Conservation (phyloP, 2,888 invertebrate species). For the Entomobrya multifasciata region DNA sequence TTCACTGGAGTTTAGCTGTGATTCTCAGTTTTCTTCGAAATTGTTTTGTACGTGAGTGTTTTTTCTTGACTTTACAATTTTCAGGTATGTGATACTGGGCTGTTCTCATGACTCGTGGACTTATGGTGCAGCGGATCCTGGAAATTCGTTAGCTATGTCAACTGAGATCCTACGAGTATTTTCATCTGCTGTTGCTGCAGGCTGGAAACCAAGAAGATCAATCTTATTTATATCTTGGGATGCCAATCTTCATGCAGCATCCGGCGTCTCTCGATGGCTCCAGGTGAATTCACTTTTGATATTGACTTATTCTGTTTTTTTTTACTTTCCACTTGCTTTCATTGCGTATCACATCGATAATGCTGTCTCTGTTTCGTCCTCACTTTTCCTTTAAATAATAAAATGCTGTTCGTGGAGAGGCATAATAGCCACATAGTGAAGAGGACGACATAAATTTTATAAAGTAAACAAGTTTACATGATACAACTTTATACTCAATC, state of each 20-base stretch:
- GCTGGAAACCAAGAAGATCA: conserved; percentile 79
- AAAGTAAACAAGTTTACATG: conserved; percentile 12
- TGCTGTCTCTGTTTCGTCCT: conserved; percentile 5
- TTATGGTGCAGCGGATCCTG: conserved; percentile 78
- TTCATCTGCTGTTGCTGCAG: conserved; percentile 75
- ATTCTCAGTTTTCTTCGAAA: background rate
- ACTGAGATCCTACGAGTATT: conserved; percentile 78
- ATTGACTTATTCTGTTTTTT: background rate
- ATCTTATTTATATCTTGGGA: conserved; percentile 79
- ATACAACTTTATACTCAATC: background rate
- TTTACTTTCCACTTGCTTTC: background rate
- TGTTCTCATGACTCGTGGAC: conserved; percentile 79
- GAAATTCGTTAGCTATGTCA: conserved; percentile 77
- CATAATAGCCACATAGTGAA: background rate
- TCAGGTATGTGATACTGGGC: conserved; percentile 78
- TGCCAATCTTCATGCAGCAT: conserved; percentile 78
- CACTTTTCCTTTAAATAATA: conserved; percentile 18
- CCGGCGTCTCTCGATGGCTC: conserved; percentile 78
- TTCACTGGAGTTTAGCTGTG: conserved; percentile 1
- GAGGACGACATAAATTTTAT: conserved; percentile 1
- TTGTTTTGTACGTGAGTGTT: background rate
- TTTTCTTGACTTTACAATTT: background rate
- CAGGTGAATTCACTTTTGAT: conserved; percentile 71
- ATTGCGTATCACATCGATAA: too few relatives aligned
- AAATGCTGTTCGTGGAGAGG: background rate